These are phyloP conservation scores for Formica selysi DNA, from an alignment of 1,140 invertebrate genomes.

Conservation along the genomic window DNA sequence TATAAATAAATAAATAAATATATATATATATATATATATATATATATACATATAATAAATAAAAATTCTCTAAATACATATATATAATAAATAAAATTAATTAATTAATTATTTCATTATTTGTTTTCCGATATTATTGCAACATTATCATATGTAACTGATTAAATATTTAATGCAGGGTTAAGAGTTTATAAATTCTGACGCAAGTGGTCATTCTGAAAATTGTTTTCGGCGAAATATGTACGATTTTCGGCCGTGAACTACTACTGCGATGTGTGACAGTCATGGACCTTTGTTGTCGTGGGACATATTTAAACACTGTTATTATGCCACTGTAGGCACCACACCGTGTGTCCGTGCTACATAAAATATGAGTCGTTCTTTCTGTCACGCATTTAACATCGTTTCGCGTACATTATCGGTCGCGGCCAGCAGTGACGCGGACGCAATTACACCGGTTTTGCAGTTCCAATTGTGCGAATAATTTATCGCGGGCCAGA, in stretches of 20 bases:
- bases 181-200: not conserved
- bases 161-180: not conserved
- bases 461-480: constrained; percentile 46
- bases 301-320: constrained; percentile 19
- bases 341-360: too few species aligned
- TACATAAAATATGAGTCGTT: constrained; percentile 48
- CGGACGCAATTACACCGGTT: constrained; percentile 47
- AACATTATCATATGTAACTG: not conserved
- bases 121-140: not conserved
- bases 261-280: not conserved
- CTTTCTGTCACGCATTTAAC: constrained; percentile 47
- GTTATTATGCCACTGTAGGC: not conserved
- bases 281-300: not conserved
- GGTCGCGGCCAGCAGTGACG: constrained; percentile 4
- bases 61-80: too few species aligned
- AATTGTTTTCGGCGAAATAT: not conserved
- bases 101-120: not conserved
- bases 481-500: constrained; percentile 47
- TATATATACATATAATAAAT: too few species aligned
- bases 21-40: too few species aligned
- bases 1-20: too few species aligned
- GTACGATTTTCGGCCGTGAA: not conserved
- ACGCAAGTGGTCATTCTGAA: not conserved
- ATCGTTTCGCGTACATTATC: constrained; percentile 43
- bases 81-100: not conserved